Evolutionary conservation across 2,888 invertebrate genomes (phyloP).

Genomic region (Protodeltote pygarga): DNA sequence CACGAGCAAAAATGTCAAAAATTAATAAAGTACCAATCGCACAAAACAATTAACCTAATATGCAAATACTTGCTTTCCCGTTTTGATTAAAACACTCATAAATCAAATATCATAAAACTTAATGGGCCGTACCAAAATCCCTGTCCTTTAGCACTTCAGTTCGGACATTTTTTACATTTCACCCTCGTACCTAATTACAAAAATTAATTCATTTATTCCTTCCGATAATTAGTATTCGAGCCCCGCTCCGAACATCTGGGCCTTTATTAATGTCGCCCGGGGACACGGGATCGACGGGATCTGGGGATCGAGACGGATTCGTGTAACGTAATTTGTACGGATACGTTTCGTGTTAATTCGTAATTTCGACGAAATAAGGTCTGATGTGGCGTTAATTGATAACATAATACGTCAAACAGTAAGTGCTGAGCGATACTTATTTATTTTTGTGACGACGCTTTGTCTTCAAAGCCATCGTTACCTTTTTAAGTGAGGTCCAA

Average conservation of each 20-base stretch:
- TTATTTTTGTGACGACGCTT: slow-evolving; percentile 36
- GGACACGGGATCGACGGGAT: slow-evolving; percentile 33
- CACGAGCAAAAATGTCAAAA: slow-evolving; percentile 1
- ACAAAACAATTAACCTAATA: slow-evolving; percentile 35
- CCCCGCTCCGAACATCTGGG: slow-evolving; percentile 66
- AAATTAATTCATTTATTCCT: slow-evolving; percentile 73
- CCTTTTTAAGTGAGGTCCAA: too few species aligned
- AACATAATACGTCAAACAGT: slow-evolving; percentile 44
- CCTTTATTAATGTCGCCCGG: slow-evolving; percentile 65
- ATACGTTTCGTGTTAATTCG: slow-evolving; percentile 48
- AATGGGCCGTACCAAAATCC: slow-evolving; percentile 42
- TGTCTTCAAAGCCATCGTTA: too few species aligned
- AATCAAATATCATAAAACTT: slow-evolving; percentile 50
- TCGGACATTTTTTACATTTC: slow-evolving; percentile 40
- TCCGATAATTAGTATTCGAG: slow-evolving; percentile 78
- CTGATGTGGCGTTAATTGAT: slow-evolving; percentile 49
- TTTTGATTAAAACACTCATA: slow-evolving; percentile 46
- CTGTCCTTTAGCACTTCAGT: slow-evolving; percentile 27
- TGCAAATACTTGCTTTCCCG: slow-evolving; percentile 34
- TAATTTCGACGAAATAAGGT: slow-evolving; percentile 50
- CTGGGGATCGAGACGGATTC: slow-evolving; percentile 39
- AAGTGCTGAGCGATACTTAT: slow-evolving; percentile 34
- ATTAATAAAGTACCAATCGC: slow-evolving; percentile 3
- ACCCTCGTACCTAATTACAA: slow-evolving; percentile 59
- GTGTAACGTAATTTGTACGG: slow-evolving; percentile 50